Base-by-base conservation (phyloP, 64 coral and sea anemone species). In the Montipora sp. region DNA sequence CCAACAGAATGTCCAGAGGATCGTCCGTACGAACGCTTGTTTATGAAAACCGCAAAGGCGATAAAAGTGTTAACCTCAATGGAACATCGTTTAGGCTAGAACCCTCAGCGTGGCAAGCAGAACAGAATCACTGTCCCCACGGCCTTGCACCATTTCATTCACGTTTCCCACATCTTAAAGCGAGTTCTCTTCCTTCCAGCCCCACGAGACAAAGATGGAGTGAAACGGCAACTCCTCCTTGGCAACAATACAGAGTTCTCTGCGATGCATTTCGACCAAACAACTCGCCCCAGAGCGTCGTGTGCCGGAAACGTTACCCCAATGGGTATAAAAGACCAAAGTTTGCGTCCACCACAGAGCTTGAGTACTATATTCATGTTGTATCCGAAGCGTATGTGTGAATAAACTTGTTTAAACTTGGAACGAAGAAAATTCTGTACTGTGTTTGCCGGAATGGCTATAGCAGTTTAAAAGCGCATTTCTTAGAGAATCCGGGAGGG, bases 361-460 rank as follows among this genome's bases (percentile, higher is more conserved):
- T 83, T 21, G 80, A 83, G 48, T 83, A 83, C 47, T 83, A 83
- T 36, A 83, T 83, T 23, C 21, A 83, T 18, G 44, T 67, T 67
- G 80, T 83, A 0, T 83, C 59, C 4, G 80, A 83, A 67, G 47
- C 59, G 27, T 27, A 27, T 27, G 27, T 27, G 1, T 27, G 27
- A 27, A 27, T 27, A 27, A 27, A 27, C 27, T 27, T 27, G 27
- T 1, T 27, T 27, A 27, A 27, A 27, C 27, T 27, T 27, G 27
- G 51, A 55, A 55, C 13, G 47, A 65, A 11, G 46, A 13, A 4
- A 67, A 83, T 83, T 83, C 59, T 48, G 12, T 14, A 47, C 15
- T 66, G 4, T 7, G 67, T 47, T 45, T 67, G 59, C 48, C 24
- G 13, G 27, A 27, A 27, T 66, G 14, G 47, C 14, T n/a, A 60